Percentiles rank a stretch among this genome's conserved stretches.
These are phyloP conservation scores for Dryococelus australis DNA, from an alignment of 2,888 invertebrate genomes.

Conservation along the genomic window DNA sequence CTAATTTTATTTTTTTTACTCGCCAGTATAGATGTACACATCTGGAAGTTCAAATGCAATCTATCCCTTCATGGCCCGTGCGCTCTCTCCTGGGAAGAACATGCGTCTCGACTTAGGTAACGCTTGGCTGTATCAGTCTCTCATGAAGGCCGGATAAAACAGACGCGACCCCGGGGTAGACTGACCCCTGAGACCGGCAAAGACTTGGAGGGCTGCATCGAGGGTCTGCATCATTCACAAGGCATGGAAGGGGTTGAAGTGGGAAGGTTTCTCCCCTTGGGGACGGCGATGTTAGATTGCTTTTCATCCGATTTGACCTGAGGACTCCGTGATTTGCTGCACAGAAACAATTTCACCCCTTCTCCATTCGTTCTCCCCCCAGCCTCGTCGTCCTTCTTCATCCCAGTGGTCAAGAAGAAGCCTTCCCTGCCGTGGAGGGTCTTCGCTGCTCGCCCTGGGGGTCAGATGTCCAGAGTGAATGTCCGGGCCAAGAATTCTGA, in stretches of 20 bases:
- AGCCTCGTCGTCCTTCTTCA: too few relatives aligned
- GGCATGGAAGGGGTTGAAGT: not conserved
- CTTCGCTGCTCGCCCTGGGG: not conserved
- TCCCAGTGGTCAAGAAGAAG: not conserved
- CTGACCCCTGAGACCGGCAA: not conserved
- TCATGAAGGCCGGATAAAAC: slow-evolving; percentile 7
- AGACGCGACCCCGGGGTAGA: not conserved
- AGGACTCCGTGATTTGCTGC: slow-evolving; percentile 2
- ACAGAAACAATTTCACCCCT: slow-evolving; percentile 3
- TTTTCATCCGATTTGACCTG: slow-evolving; percentile 8
- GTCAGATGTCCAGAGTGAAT: not conserved
- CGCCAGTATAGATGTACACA: too few relatives aligned
- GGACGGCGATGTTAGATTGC: not conserved
- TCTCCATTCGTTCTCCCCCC: not conserved
- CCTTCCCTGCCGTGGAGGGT: not conserved
- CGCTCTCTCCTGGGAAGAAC: too few relatives aligned
- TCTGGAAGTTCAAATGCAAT: too few relatives aligned
- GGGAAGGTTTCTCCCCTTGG: not conserved
- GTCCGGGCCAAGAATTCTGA: not conserved
- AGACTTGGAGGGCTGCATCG: not conserved
- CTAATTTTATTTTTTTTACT: too few relatives aligned
- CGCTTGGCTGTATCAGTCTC: not conserved
- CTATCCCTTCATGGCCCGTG: too few relatives aligned
- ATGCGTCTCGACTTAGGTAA: not conserved
- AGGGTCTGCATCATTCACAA: not conserved